These are phyloP conservation scores for Drosophila lutescens DNA, from an alignment of 2,888 invertebrate species.

Conservation along the genomic window DNA sequence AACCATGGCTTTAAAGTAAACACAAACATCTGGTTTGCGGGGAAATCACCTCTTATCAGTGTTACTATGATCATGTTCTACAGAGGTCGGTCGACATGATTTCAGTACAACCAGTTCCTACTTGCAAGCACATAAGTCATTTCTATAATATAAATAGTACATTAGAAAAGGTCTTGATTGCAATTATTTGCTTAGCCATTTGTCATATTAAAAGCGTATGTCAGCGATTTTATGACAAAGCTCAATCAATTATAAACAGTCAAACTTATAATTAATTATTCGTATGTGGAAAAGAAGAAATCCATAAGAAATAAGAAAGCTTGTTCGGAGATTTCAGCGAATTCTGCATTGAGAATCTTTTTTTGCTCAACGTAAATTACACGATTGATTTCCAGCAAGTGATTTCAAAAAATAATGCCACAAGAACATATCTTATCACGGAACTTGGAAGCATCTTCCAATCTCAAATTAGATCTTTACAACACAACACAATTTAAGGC, in stretches of 20 bases:
- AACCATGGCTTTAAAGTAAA: slow-evolving; percentile 15
- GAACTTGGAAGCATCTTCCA: background rate
- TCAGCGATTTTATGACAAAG: background rate
- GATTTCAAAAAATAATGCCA: slow-evolving; percentile 4
- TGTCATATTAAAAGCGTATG: background rate
- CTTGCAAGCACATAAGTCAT: slow-evolving; percentile 9
- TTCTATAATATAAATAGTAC: background rate
- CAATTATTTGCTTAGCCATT: slow-evolving; percentile 1
- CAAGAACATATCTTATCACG: background rate
- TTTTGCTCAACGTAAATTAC: background rate
- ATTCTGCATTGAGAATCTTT: background rate
- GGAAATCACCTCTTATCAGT: slow-evolving; percentile 17
- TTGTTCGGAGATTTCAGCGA: too few species aligned
- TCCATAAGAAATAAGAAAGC: too few species aligned
- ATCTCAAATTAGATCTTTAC: slow-evolving; percentile 5
- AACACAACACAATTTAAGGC: slow-evolving; percentile 8
- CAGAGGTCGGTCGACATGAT: background rate
- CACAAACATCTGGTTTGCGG: slow-evolving; percentile 7
- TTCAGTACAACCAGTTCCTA: background rate
- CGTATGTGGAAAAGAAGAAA: background rate
- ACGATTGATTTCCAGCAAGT: background rate
- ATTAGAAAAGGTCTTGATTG: background rate
- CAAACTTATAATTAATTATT: background rate
- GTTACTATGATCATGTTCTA: background rate
- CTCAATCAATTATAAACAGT: background rate